phyloP scores from a whole-genome alignment of 2,888 invertebrate genomes.

The Acrobasis consociella region DNA sequence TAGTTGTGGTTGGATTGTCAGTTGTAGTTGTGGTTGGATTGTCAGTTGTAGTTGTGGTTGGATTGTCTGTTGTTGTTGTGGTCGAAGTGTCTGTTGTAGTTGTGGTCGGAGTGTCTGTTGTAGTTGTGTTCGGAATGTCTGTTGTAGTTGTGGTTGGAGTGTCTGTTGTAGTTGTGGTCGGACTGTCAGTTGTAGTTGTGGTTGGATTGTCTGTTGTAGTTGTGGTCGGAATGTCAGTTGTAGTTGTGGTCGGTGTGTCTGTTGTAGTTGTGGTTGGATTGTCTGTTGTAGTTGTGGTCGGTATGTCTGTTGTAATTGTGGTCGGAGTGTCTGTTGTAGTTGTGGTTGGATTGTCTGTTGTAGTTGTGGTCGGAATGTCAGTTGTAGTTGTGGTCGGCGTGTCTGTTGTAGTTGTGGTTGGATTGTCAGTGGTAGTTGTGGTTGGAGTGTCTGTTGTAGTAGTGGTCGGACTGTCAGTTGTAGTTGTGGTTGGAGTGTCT shows the following conservation, averaged over 20 bases:
- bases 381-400: constrained; percentile 10
- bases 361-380: constrained; percentile 16
- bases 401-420: constrained; percentile 18
- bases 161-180: constrained; percentile 3
- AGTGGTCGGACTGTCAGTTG: constrained; percentile 10
- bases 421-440: constrained; percentile 1
- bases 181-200: neutral
- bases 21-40: neutral
- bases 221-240: neutral
- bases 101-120: neutral
- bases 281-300: neutral
- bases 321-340: neutral
- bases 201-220: neutral
- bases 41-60: too few relatives aligned
- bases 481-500: too few relatives aligned
- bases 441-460: constrained; percentile 7
- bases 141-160: neutral
- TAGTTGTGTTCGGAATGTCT: neutral
- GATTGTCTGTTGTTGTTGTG: too few relatives aligned
- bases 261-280: neutral
- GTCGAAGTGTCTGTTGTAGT: neutral
- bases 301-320: neutral
- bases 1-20: too few relatives aligned
- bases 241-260: neutral
- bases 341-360: constrained; percentile 17